Conservation (phyloP, 1,140 invertebrate species). For the Pseudomyrmex sp. region DNA sequence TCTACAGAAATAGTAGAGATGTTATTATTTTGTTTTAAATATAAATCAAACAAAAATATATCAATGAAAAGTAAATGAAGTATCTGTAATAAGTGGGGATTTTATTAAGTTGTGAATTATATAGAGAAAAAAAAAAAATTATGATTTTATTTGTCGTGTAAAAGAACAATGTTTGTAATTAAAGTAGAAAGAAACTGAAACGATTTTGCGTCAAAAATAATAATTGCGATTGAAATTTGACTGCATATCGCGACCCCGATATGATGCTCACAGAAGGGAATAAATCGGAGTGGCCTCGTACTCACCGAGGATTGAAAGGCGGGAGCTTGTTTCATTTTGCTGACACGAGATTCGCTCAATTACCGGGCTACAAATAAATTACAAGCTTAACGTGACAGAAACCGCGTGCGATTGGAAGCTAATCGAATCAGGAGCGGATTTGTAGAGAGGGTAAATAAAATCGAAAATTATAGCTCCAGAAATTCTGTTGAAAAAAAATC, state of each 20-base stretch:
- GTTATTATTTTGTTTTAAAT: conserved; percentile 4
- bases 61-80: background rate
- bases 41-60: background rate
- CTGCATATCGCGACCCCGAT: conserved; percentile 20
- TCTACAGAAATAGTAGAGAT: conserved; percentile 2
- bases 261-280: conserved; percentile 40
- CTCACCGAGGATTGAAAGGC: background rate
- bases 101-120: background rate
- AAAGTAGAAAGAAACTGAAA: background rate
- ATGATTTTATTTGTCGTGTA: no score
- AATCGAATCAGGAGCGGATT: conserved; percentile 1
- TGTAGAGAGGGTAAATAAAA: background rate
- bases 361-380: conserved; percentile 68
- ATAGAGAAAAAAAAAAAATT: background rate
- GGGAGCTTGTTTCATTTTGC: conserved; percentile 64
- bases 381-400: conserved; percentile 68
- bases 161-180: background rate
- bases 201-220: conserved; percentile 2
- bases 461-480: conserved; percentile 31
- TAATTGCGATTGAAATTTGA: conserved; percentile 28
- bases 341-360: conserved; percentile 66
- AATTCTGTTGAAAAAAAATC: background rate
- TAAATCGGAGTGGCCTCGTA: conserved; percentile 53
- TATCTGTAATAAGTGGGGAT: background rate
- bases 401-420: conserved; percentile 16